These are phyloP conservation scores for Boulengeromyrus knoepffleri DNA, from an alignment of 2,113 vertebrate genomes.

Conservation along the genomic window DNA sequence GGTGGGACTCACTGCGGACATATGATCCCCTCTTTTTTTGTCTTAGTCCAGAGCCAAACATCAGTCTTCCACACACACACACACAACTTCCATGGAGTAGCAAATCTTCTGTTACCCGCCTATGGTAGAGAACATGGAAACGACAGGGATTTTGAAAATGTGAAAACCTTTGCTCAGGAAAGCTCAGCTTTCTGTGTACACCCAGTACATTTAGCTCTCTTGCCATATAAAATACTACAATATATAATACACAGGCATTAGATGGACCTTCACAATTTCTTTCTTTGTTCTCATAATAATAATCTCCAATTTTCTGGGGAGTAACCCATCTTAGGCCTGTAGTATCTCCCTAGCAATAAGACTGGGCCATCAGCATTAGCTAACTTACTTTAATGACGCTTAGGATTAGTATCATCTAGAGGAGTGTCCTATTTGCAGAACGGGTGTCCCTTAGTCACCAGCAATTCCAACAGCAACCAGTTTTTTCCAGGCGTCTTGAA, in stretches of 20 bases:
- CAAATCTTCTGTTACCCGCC: background rate
- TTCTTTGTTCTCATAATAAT: background rate
- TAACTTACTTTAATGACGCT: background rate
- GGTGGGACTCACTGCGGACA: background rate
- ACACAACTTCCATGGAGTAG: background rate
- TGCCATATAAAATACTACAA: background rate
- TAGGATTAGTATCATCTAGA: background rate
- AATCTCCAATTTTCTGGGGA: background rate
- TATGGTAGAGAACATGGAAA: background rate
- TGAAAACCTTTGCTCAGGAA: background rate
- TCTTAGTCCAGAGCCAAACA: background rate
- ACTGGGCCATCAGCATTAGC: background rate
- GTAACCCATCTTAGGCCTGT: background rate
- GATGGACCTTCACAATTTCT: background rate
- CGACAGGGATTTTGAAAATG: background rate
- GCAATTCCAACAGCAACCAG: background rate
- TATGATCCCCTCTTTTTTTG: background rate
- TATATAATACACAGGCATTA: background rate
- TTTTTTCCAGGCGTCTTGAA: background rate
- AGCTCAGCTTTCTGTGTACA: background rate
- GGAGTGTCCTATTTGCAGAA: background rate
- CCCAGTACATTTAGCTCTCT: background rate
- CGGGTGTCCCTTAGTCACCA: background rate
- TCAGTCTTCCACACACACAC: background rate
- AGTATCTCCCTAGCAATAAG: background rate